Evolutionary conservation across 2,888 invertebrate genomes (phyloP).

Genomic region (Cerastis leucographa): DNA sequence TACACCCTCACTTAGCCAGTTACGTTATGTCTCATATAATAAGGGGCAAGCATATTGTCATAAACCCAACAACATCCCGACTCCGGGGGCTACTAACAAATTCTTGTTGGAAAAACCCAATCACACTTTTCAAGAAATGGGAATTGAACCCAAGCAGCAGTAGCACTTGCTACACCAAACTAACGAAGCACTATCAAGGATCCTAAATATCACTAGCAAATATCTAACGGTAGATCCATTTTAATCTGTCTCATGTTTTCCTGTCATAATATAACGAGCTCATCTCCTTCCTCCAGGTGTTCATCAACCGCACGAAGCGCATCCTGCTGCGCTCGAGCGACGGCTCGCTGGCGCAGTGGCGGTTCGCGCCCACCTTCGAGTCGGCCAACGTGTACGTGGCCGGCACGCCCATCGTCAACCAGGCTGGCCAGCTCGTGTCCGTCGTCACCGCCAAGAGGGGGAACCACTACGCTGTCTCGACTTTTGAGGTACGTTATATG

Average conservation of each 20-base stretch:
- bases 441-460: slow-evolving; percentile 82
- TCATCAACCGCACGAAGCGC: slow-evolving; percentile 86
- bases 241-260: neutral
- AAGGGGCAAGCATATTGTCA: neutral
- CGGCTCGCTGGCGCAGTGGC: slow-evolving; percentile 85
- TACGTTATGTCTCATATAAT: too few relatives aligned
- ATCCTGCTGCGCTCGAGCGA: slow-evolving; percentile 82
- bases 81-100: neutral
- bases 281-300: slow-evolving; percentile 75
- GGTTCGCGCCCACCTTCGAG: slow-evolving; percentile 85
- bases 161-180: neutral
- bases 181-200: neutral
- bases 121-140: neutral
- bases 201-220: neutral
- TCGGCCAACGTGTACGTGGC: slow-evolving; percentile 82
- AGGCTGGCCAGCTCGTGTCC: slow-evolving; percentile 80
- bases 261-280: neutral
- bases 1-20: too few relatives aligned
- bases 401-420: slow-evolving; percentile 82
- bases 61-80: neutral
- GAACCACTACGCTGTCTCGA: slow-evolving; percentile 86
- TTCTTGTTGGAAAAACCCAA: neutral
- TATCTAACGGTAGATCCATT: neutral
- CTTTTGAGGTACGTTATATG: slow-evolving; percentile 73
- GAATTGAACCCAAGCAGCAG: neutral